Evolutionary conservation across 2,888 invertebrate genomes (phyloP), one percentile per base, ranked within the genome.

Genomic region (Steinernema carpocapsae): DNA sequence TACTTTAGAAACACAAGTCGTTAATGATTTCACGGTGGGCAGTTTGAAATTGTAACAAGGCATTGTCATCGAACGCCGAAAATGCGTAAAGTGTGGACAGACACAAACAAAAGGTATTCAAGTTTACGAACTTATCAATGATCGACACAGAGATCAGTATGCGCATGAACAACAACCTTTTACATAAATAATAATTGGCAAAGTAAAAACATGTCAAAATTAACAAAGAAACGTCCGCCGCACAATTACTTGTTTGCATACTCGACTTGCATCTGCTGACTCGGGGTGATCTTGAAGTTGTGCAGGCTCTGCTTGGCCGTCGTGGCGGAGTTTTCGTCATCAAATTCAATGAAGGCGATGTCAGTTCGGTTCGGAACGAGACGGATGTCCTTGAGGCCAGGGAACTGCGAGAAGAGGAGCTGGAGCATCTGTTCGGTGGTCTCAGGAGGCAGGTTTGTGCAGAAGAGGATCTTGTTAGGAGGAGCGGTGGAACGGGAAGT

Each of bases 391-490:
- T 96, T 97, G 89, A 99, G 99, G 10, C 99, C 99, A 85, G 97
- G 95, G 89, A 99, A 99, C 93, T 95, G 95, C 88, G 94, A 94
- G 89, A 96, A 97, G 87, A 99, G 91, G 94, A 99, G 96, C 73
- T 95, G 95, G 85, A 99, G 91, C 97, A 99, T 99, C 93, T 96
- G 94, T 89, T 99, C 97, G 79, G 94, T 97, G 0, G 97, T 97
- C 88, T 97, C 97, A 88, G 97, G 96, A 0, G 99, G 99, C 76
- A 99, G 90, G 90, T 99, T 99, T 7, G 97, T 97, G 80, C 99
- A 92, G 93, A 99, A 99, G 71, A 99, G 92, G 90, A 99, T 99
- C 91, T 99, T 97, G 90, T 99, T 99, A 1, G 99, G 99, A 74
- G 97, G 97, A 6, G 85, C 82, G 37, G 74, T 75, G 26, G 71